Evolutionary conservation across 2,797 vertebrate species (phyloP).

Genomic region (Lerista edwardsae): DNA sequence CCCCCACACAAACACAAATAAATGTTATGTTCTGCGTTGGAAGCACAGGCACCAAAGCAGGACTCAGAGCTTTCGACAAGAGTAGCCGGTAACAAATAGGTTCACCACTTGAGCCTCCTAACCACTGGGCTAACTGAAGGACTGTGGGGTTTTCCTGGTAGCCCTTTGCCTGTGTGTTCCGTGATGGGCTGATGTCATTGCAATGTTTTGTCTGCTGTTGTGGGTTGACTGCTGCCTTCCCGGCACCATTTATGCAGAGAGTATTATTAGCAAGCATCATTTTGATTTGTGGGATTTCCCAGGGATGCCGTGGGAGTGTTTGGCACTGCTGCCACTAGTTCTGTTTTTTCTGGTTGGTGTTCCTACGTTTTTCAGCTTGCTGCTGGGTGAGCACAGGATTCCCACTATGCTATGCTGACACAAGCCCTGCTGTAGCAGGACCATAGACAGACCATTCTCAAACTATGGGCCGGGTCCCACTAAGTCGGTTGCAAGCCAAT

Average conservation of each 20-base stretch:
- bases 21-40: background rate
- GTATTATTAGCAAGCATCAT: background rate
- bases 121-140: background rate
- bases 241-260: too few relatives aligned
- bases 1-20: background rate
- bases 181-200: background rate
- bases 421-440: background rate
- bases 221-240: background rate
- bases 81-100: too few relatives aligned
- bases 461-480: too few relatives aligned
- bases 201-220: background rate
- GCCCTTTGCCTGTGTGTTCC: background rate
- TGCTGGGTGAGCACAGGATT: background rate
- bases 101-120: background rate
- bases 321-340: background rate
- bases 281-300: background rate
- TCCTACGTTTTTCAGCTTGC: background rate
- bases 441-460: background rate
- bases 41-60: background rate
- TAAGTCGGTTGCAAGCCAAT: background rate
- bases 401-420: too few relatives aligned
- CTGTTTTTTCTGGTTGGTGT: background rate
- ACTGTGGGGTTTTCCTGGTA: background rate
- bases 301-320: background rate
- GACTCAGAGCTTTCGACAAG: background rate